Base-by-base conservation (phyloP, 2,113 vertebrate genomes). In the Deroptyus accipitrinus region DNA sequence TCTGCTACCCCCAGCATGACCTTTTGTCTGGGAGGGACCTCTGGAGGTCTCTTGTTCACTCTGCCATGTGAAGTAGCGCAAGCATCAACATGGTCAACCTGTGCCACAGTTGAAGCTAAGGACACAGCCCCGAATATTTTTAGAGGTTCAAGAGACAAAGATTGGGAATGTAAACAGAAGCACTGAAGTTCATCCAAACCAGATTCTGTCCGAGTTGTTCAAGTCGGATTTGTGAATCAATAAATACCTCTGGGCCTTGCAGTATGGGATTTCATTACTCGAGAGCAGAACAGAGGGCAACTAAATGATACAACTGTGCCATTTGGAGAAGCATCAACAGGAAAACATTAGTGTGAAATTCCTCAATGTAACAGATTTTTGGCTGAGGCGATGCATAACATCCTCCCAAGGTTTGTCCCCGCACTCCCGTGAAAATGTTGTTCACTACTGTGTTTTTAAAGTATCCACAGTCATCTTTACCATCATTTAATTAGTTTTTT, bases 261-360 rank as follows among this genome's bases (percentile, higher is more conserved):
- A 92, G 69, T 59, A 68, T 62, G 90, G 72, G 48, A 93, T 97
- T 97, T 94, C 91, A 95, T 94, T 95, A 85, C 79, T 95, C 86
- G 94, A 92, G 94, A 96, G 81, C 54, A 96, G 95, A 97, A 96
- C 95, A 96, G 92, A 92, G 92, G 88, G 97, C 94, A 97, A 96
- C 89, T 76, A 97, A 97, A 91, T 92, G 96, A 97, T 96, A 94
- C 85, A 87, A 96, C 95, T 96, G 88, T 95, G 96, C 96, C 96
- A 95, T 95, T 97, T 83, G 10, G 88, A 96, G 94, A 97, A 95
- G 57, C 89, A 97, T 97, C 97, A 98, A 97, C 97, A 97, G 96
- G 97, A 98, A 98, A 98, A 97, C 91, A 96, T 92, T 89, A 74
- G 94, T 94, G 95, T 75, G 80, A 97, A 97, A 98, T 97, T 97